Base-by-base conservation (phyloP, 1,140 invertebrate species). In the Drosophila funebris region DNA sequence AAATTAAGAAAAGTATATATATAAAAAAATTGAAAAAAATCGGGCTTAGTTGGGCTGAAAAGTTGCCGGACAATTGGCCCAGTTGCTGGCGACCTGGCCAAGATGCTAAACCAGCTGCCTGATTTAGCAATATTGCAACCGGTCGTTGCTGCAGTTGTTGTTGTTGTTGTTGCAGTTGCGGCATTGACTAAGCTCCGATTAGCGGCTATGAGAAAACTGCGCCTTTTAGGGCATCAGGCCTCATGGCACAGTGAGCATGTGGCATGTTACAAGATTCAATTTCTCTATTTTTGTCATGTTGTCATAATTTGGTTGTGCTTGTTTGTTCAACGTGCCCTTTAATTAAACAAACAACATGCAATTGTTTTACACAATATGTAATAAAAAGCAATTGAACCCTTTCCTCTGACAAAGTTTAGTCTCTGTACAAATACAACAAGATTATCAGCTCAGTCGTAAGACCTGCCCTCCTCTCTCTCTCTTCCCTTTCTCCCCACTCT, bases 61-160 rank as follows among this genome's bases (percentile, higher is more conserved):
- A n/a, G n/a, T 29, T 22, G 39, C 24, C 22, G 22, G 22, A 13
- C 41, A 61, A 83, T 60, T 83, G 76, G 80, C 76, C 72, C 80
- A 83, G 53, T 82, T 74, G 78, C 33, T 52, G 8, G 24, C 6
- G 11, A 14, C 5, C n/a, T 48, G 29, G 41, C 18, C 62, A 52
- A 54, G 53, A 54, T 14, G 70, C 62, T 68, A 31, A 70, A 56
- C 52, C 63, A 33, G 43, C 33, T 53, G 37, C 7, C 14, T 7
- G 33, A 77, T 71, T 53, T 71, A 22, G 73, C 52, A 76, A 78
- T n/a, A n/a, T n/a, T 54, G 78, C 73, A 81, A 81, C 78, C 74
- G 78, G 78, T 82, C 53, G 60, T 16, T 18, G 69, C 68, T 69
- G 78, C 68, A 66, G 3, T 46, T 46, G 24, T 46, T 48, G 20